phyloP scores from a whole-genome alignment of 35 echinoderm and acorn worm species.

The Apostichopus californicus region DNA sequence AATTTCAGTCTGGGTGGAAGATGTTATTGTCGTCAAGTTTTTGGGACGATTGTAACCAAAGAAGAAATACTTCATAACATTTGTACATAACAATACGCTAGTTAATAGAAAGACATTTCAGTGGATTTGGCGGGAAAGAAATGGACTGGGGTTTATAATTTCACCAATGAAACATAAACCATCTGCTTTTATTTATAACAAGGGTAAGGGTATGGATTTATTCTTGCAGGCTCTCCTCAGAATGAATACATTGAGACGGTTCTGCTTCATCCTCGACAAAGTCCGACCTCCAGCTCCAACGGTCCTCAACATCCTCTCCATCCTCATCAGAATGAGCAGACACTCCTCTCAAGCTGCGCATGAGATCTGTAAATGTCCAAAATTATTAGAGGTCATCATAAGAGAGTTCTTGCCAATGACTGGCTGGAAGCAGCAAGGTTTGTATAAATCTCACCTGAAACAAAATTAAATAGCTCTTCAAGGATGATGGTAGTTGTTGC shows the following conservation, averaged over 20 bases:
- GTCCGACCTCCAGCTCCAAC: conserved; percentile 78
- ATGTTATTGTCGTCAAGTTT: too few species aligned
- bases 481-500: too few species aligned
- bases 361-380: conserved; percentile 81
- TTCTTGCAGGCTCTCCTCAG: conserved; percentile 74
- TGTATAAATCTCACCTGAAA: not conserved
- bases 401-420: conserved; percentile 77
- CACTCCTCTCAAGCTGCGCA: conserved; percentile 79
- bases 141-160: too few species aligned
- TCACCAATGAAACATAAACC: not conserved
- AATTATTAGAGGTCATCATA: conserved; percentile 68
- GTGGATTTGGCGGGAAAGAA: too few species aligned
- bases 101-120: too few species aligned
- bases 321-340: conserved; percentile 75
- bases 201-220: not conserved
- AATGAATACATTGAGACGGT: conserved; percentile 76
- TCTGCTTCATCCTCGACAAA: conserved; percentile 92
- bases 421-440: conserved; percentile 88
- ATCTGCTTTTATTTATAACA: not conserved
- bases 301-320: conserved; percentile 73
- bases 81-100: too few species aligned
- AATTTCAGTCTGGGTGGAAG: too few species aligned
- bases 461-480: too few species aligned
- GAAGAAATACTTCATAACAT: too few species aligned
- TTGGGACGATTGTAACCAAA: too few species aligned